Conservation (phyloP, 2,888 invertebrate genomes). For the Drosophila trichaetosa region DNA sequence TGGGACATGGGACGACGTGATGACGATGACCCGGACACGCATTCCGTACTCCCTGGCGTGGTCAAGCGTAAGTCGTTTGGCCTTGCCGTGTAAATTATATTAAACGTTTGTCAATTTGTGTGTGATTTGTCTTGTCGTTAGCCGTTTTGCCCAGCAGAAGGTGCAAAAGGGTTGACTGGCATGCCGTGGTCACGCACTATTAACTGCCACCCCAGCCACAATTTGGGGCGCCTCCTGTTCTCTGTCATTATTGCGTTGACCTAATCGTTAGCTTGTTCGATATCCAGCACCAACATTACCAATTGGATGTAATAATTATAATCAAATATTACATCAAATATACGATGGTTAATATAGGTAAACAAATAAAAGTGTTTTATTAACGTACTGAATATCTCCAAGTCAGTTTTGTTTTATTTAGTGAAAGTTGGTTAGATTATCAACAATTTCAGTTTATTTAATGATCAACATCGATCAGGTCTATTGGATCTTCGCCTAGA, state of each 20-base stretch:
- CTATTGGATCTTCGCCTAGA: background rate
- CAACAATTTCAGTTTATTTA: background rate
- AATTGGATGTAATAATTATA: background rate
- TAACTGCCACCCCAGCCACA: constrained; percentile 35
- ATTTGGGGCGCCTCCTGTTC: background rate
- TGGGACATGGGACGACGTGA: constrained; percentile 21
- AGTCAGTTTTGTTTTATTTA: background rate
- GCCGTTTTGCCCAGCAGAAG: constrained; percentile 37
- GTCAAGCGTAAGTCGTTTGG: constrained; percentile 73
- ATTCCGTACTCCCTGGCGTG: constrained; percentile 37
- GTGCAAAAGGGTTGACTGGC: constrained; percentile 65
- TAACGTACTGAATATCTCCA: background rate
- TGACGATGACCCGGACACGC: constrained; percentile 24
- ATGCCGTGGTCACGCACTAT: constrained; percentile 63
- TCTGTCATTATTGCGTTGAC: background rate
- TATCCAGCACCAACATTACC: constrained; percentile 7
- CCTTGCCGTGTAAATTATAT: constrained; percentile 77
- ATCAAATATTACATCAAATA: background rate
- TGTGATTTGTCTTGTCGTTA: constrained; percentile 71
- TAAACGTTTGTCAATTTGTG: constrained; percentile 81
- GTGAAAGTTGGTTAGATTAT: background rate
- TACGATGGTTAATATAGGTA: background rate
- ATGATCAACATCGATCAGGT: background rate
- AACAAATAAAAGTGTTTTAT: background rate
- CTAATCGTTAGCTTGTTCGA: constrained; percentile 10